Base-by-base conservation (phyloP, 53 echinoderm and acorn worm species). In the Echinarachnius parma region DNA sequence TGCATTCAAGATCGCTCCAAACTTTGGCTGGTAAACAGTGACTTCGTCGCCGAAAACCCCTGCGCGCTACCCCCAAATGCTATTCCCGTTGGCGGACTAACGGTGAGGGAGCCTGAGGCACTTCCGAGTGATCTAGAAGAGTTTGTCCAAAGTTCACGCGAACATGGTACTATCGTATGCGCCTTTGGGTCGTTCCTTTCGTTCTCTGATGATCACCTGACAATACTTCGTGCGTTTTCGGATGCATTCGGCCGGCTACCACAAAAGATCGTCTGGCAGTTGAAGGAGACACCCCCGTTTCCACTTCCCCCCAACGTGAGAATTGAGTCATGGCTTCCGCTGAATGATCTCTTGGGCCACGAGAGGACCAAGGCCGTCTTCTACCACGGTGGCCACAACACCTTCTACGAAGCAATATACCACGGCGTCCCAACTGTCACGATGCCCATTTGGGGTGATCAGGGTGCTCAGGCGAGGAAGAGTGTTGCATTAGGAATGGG, bases 341-440 rank as follows among this genome's bases (percentile, higher is more conserved):
- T 72, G 20, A 87, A 87, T 26, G 87, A 87, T 29, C 58, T 88
- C 2, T 62, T 88, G 22, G 88, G 88, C 48, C 88, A 88, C 34
- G 78, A 75, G 0, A 75, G 75, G 36, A 88, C 88, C 4, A 83
- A 39, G 29, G 80, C 63, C 15, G 10, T 88, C 59, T 79, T 88
- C 19, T 75, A 36, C 24, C 89, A 88, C 25, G 76, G 66, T 0
- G 88, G 89, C 7, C 47, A 80, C 5, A 88, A 84, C 14, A 65
- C 77, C 19, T 79, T 80, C 21, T 66, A 63, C 14, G 89, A 88
- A 42, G 84, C 89, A 28, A 75, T 88, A 15, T 88, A 88, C 39
- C 84, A 88, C 44, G 89, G 75, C 2, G 74, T 88, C 1, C 89
- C 89, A 0, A 44, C 79, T 4, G 48, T 88, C 16, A 76, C 66